Percentiles rank a stretch among this genome's conserved stretches.
phyloP scores from a whole-genome alignment of 2,797 vertebrate species.

The Pyrocephalus nanus region DNA sequence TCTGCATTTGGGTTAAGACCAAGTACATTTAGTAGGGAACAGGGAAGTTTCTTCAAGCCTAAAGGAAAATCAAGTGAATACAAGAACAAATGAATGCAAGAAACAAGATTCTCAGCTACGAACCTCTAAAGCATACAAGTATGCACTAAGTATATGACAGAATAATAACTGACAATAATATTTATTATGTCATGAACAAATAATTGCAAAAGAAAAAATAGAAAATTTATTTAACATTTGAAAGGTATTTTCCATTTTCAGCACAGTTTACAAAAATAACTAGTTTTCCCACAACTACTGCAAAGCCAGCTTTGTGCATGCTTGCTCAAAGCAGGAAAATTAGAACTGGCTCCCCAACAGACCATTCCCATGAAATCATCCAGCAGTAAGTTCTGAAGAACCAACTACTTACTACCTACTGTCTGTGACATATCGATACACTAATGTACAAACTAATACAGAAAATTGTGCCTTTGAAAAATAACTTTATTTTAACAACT shows the following conservation, averaged over 20 bases:
- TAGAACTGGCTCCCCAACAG: background rate
- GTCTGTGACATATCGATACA: background rate
- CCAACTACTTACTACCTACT: background rate
- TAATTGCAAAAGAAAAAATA: background rate
- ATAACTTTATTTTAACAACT: background rate
- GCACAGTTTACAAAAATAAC: background rate
- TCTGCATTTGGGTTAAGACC: background rate
- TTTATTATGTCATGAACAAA: background rate
- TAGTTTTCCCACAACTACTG: background rate
- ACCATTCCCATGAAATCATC: background rate
- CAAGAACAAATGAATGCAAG: background rate
- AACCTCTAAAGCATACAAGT: background rate
- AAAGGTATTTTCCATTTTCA: background rate
- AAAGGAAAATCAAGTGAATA: background rate
- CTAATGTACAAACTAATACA: background rate
- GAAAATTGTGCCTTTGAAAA: background rate
- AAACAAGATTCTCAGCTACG: background rate
- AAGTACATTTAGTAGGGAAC: background rate
- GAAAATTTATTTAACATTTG: background rate
- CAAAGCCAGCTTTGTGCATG: background rate
- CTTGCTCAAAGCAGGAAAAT: background rate
- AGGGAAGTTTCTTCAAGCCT: background rate
- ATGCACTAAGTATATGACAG: background rate
- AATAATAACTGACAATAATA: background rate
- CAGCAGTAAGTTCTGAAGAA: background rate